These are phyloP conservation scores for Leptinotarsa rubiginosa DNA, from an alignment of 2,888 invertebrate genomes.

Conservation along the genomic window DNA sequence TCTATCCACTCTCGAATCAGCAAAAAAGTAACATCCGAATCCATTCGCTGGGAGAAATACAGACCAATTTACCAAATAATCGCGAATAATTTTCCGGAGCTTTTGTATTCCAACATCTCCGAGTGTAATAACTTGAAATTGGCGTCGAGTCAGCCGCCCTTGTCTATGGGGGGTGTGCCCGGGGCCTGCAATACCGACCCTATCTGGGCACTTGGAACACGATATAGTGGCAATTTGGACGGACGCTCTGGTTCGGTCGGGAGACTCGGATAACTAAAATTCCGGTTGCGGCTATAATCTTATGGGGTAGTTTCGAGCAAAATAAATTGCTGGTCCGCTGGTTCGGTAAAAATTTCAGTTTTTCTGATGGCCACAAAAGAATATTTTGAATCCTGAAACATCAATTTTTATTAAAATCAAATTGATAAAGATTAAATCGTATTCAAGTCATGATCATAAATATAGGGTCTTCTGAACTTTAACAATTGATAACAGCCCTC, in stretches of 20 bases:
- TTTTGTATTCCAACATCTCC: constrained; percentile 19
- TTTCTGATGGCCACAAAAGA: not conserved
- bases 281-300: not conserved
- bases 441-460: too few relatives aligned
- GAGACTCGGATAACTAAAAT: constrained; percentile 29
- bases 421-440: too few relatives aligned
- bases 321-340: not conserved
- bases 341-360: not conserved
- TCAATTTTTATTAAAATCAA: not conserved
- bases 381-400: not conserved
- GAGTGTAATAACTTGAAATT: constrained; percentile 33
- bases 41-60: not conserved
- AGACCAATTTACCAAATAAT: constrained; percentile 6
- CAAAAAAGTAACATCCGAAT: not conserved
- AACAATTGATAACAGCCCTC: too few relatives aligned
- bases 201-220: constrained; percentile 29
- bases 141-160: constrained; percentile 36
- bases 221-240: constrained; percentile 31
- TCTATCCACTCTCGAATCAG: not conserved
- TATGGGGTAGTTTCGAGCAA: not conserved
- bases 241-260: not conserved
- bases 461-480: too few relatives aligned
- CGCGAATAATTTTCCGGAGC: constrained; percentile 9
- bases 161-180: constrained; percentile 25
- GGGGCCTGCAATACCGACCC: constrained; percentile 27